Percentiles rank a stretch among this genome's conserved stretches.
phyloP scores from a whole-genome alignment of 2,113 vertebrate species.

The Pyrgilauda ruficollis region DNA sequence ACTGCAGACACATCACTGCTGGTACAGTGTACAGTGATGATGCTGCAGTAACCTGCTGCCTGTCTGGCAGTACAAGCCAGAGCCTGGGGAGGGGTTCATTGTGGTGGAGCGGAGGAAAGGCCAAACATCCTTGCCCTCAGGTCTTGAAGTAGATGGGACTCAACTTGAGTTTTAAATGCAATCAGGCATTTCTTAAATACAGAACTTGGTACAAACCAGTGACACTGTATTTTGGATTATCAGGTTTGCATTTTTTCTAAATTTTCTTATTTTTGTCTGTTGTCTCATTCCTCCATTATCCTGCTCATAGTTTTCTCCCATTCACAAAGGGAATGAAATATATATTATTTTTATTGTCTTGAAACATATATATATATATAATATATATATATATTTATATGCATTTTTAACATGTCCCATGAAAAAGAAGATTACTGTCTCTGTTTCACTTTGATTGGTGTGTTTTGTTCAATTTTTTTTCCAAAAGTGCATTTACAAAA shows the following conservation, averaged over 20 bases:
- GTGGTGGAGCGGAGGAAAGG: background rate
- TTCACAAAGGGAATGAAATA: background rate
- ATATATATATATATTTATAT: too few relatives aligned
- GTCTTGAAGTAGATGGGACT: background rate
- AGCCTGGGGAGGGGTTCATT: background rate
- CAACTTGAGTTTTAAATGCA: background rate
- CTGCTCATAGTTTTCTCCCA: background rate
- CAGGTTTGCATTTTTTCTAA: background rate
- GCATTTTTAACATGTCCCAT: background rate
- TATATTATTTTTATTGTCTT: background rate
- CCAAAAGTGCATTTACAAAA: background rate
- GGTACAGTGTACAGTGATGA: accelerated
- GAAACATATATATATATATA: background rate
- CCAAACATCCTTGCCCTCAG: background rate
- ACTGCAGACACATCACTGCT: background rate
- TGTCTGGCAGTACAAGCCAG: background rate
- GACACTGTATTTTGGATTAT: background rate
- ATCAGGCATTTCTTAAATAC: background rate
- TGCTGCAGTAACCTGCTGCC: background rate
- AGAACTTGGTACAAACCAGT: background rate
- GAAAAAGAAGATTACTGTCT: background rate
- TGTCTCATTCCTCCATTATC: background rate
- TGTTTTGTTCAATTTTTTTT: background rate
- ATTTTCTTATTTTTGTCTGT: background rate
- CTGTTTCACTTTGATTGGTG: background rate